Evolutionary conservation across 2,113 vertebrate genomes (phyloP).

Genomic region (Xiphophorus hellerii): DNA sequence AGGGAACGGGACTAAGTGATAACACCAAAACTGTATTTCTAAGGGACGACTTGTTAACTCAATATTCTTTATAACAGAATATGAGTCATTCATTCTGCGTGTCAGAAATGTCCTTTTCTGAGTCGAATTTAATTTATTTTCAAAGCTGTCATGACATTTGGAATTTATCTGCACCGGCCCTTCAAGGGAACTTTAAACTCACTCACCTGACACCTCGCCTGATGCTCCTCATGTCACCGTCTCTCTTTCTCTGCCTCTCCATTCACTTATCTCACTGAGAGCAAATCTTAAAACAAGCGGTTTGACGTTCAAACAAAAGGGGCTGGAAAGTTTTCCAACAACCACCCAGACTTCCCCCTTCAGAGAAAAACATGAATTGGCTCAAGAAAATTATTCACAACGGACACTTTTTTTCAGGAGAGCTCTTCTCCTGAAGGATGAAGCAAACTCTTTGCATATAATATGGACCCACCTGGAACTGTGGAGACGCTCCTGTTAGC

Average conservation of each 20-base stretch:
- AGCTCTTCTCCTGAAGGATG: slow-evolving; percentile 31
- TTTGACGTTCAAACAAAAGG: slow-evolving; percentile 71
- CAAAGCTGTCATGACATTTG: slow-evolving; percentile 69
- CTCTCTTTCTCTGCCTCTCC: slow-evolving; percentile 13
- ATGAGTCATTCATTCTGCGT: slow-evolving; percentile 94
- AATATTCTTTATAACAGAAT: slow-evolving; percentile 88
- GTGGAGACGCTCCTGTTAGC: slow-evolving; percentile 41
- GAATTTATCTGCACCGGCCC: slow-evolving; percentile 63
- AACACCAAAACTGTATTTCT: slow-evolving; percentile 84
- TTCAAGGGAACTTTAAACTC: slow-evolving; percentile 67
- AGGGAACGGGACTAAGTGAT: slow-evolving; percentile 79
- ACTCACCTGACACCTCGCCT: slow-evolving; percentile 60
- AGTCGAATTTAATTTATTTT: slow-evolving; percentile 88
- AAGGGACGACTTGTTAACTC: slow-evolving; percentile 64
- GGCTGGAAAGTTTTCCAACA: slow-evolving; percentile 69
- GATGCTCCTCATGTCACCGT: slow-evolving; percentile 30
- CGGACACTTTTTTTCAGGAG: slow-evolving; percentile 45
- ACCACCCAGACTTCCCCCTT: slow-evolving; percentile 58
- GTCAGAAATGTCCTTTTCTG: slow-evolving; percentile 92
- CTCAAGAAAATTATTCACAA: slow-evolving; percentile 63
- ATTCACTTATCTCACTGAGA: slow-evolving; percentile 52
- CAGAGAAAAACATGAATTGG: slow-evolving; percentile 70
- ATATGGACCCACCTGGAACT: slow-evolving; percentile 19
- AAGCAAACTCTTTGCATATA: slow-evolving; percentile 45
- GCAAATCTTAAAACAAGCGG: slow-evolving; percentile 70